phyloP scores from a whole-genome alignment of 2,113 vertebrate species.

The Tympanuchus pallidicinctus region DNA sequence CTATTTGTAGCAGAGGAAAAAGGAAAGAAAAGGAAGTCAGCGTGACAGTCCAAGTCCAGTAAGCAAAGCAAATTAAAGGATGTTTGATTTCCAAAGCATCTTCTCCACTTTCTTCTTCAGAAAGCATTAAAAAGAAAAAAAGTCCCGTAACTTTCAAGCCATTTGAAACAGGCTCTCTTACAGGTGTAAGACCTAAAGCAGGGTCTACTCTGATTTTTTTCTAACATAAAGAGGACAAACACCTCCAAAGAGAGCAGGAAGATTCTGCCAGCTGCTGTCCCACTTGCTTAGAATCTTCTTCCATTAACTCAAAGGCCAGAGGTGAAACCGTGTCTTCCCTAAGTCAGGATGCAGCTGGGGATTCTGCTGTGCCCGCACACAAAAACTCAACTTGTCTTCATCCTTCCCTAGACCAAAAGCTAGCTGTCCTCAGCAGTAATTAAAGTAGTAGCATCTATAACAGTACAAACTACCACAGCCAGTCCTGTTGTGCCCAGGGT shows the following conservation, averaged over 20 bases:
- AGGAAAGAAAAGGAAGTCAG: slow-evolving; percentile 40
- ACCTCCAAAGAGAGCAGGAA: background rate
- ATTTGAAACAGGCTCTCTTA: background rate
- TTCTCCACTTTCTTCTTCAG: background rate
- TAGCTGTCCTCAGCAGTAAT: background rate
- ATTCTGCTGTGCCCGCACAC: background rate
- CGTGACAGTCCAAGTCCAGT: slow-evolving; percentile 11
- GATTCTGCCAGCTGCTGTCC: background rate
- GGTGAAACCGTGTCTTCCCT: background rate
- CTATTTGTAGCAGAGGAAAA: slow-evolving; percentile 3
- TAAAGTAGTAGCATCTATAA: background rate
- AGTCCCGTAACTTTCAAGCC: background rate
- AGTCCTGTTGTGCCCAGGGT: background rate
- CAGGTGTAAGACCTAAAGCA: background rate
- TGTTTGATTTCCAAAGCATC: slow-evolving; percentile 40
- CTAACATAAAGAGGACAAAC: background rate
- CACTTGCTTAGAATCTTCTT: background rate
- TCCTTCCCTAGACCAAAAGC: background rate
- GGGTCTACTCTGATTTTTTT: background rate
- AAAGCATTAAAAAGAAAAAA: background rate
- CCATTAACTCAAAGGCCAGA: background rate
- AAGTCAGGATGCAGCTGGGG: background rate
- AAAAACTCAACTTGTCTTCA: background rate
- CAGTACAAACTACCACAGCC: background rate
- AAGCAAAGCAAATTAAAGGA: slow-evolving; percentile 48